Evolutionary conservation across 2,797 vertebrate genomes (phyloP).

Genomic region (Graptemys geographica): DNA sequence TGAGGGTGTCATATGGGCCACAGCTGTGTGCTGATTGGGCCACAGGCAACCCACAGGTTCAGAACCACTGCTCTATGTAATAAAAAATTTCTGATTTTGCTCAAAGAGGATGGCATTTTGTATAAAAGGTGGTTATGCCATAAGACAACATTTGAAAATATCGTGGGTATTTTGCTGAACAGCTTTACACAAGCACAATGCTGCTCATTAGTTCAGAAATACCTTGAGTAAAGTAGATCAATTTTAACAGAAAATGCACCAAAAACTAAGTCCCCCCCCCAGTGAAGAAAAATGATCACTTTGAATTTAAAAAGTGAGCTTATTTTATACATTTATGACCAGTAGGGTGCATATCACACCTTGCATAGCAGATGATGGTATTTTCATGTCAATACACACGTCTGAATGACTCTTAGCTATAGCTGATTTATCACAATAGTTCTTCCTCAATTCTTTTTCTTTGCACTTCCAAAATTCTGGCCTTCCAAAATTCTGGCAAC

Average conservation of each 20-base stretch:
- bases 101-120: background rate
- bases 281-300: background rate
- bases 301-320: background rate
- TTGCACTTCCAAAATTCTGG: background rate
- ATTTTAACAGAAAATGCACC: background rate
- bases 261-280: background rate
- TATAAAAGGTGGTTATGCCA: constrained; percentile 2
- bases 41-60: no score
- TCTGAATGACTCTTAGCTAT: background rate
- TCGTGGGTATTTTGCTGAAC: background rate
- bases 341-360: background rate
- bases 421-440: background rate
- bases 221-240: background rate
- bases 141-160: constrained; percentile 23
- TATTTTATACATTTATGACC: background rate
- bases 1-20: no score
- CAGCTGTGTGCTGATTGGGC: no score
- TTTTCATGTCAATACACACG: background rate
- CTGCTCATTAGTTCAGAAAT: constrained; percentile 23
- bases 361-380: background rate
- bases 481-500: background rate
- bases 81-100: background rate
- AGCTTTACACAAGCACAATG: background rate
- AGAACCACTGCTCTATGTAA: no score
- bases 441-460: background rate